Conservation (phyloP, 2,113 vertebrate species). For the human (Homo sapiens) region GRCh38 chr11:73563001-73563500, state of each 20-base stretch:
- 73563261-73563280: background rate
- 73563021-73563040: background rate
- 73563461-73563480: background rate
- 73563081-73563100: slow-evolving; percentile 1
- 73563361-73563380: slow-evolving; percentile 1
- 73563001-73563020: background rate
- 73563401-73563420: background rate
- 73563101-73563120: background rate
- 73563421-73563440: background rate
- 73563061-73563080: background rate
- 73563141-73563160: background rate
- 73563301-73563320: background rate
- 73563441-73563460: background rate
- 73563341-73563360: background rate
- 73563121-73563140: slow-evolving; percentile 21
- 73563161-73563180: slow-evolving; percentile 1
- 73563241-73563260: background rate
- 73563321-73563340: background rate
- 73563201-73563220: background rate
- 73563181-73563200: background rate
- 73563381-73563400: background rate
- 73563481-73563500: background rate
- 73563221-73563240: background rate
- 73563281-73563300: background rate
- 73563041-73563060: background rate